Percentiles rank a stretch among this genome's conserved stretches.
Conservation (phyloP, 2,888 invertebrate genomes). For the Aporophyla lueneburgensis region DNA sequence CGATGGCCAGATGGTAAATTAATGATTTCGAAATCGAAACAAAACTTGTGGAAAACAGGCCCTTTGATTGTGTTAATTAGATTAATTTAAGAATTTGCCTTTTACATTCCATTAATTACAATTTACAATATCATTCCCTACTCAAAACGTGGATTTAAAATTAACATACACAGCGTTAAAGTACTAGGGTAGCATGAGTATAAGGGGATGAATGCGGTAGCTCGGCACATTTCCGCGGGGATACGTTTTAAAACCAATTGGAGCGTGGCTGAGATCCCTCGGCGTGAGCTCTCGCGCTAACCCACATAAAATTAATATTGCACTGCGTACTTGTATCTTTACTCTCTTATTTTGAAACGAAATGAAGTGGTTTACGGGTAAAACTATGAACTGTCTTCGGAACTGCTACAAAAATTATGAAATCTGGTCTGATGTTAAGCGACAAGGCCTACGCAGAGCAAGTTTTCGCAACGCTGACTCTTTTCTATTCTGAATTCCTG, state of each 20-base stretch:
- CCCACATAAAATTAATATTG: conserved; percentile 48
- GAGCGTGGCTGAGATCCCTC: conserved; percentile 62
- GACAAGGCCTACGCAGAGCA: background rate
- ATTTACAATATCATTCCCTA: background rate
- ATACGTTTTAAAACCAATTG: conserved; percentile 67
- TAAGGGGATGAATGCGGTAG: conserved; percentile 44
- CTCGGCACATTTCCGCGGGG: conserved; percentile 56
- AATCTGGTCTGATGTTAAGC: background rate
- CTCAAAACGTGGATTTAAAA: conserved; percentile 31
- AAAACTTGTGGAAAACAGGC: background rate
- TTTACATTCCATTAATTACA: background rate
- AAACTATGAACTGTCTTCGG: background rate
- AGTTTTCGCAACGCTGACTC: background rate
- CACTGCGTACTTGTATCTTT: conserved; percentile 22
- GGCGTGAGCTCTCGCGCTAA: conserved; percentile 46
- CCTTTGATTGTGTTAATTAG: background rate
- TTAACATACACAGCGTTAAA: conserved; percentile 28
- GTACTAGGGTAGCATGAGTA: conserved; percentile 55
- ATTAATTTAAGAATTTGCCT: no score
- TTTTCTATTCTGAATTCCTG: background rate
- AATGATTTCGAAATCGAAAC: conserved; percentile 25
- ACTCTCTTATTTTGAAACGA: conserved; percentile 19
- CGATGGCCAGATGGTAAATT: conserved; percentile 9
- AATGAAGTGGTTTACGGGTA: background rate
- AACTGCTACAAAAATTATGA: background rate